Conservation (phyloP, 2,888 invertebrate genomes). For the Drosophila villosipedis region DNA sequence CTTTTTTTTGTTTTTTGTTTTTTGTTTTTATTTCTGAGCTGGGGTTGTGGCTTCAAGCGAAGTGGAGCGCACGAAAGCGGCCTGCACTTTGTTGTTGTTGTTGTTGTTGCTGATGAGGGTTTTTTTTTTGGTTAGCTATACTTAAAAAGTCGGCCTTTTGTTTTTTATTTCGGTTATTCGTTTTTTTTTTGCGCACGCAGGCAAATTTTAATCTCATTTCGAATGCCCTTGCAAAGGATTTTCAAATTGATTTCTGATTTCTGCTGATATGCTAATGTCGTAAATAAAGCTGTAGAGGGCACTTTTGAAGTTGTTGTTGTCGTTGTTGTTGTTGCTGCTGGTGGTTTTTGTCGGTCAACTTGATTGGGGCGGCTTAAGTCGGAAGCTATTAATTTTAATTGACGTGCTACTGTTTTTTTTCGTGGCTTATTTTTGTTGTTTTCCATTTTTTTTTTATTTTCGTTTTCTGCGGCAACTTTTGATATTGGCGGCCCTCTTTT, state of each 20-base stretch:
- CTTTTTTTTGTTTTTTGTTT: slow-evolving; percentile 27
- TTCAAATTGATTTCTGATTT: slow-evolving; percentile 77
- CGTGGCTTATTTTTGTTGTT: slow-evolving; percentile 52
- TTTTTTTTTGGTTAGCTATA: slow-evolving; percentile 70
- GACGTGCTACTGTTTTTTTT: slow-evolving; percentile 78
- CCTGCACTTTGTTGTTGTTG: slow-evolving; percentile 79
- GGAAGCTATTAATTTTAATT: slow-evolving; percentile 82
- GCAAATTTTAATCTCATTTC: slow-evolving; percentile 76
- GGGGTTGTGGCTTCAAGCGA: slow-evolving; percentile 55
- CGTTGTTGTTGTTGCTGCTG: slow-evolving; percentile 3
- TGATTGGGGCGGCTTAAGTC: slow-evolving; percentile 67
- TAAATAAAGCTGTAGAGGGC: slow-evolving; percentile 72
- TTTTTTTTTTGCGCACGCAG: slow-evolving; percentile 58
- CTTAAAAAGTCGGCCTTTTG: slow-evolving; percentile 63
- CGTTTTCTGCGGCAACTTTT: slow-evolving; percentile 40
- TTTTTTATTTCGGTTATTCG: slow-evolving; percentile 40
- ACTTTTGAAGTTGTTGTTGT: slow-evolving; percentile 15
- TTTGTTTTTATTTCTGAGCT: slow-evolving; percentile 20
- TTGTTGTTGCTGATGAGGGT: slow-evolving; percentile 72
- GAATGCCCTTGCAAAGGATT: slow-evolving; percentile 79
- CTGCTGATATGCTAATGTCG: slow-evolving; percentile 74
- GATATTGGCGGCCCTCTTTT: slow-evolving; percentile 59
- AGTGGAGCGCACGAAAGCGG: slow-evolving; percentile 76
- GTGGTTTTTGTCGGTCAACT: slow-evolving; percentile 44
- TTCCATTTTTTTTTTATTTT: slow-evolving; percentile 9